phyloP scores from a whole-genome alignment of 2,888 invertebrate species.

The Dorcus hopei region DNA sequence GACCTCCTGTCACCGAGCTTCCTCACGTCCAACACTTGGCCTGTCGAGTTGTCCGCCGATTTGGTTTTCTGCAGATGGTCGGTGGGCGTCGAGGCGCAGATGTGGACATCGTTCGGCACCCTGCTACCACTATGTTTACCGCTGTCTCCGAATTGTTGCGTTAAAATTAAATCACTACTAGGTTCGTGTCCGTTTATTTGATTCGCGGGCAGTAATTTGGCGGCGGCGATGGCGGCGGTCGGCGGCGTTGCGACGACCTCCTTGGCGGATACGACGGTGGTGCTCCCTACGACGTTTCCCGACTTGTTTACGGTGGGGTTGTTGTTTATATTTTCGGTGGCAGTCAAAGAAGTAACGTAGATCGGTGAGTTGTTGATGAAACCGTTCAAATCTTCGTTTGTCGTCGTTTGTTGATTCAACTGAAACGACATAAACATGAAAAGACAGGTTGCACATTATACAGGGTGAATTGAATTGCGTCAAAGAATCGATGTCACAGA shows the following conservation, averaged over 20 bases:
- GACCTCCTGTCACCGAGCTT: slow-evolving; percentile 51
- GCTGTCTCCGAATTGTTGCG: slow-evolving; percentile 36
- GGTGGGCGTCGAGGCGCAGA: slow-evolving; percentile 17
- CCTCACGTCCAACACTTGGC: slow-evolving; percentile 49
- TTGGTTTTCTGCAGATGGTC: slow-evolving; percentile 17
- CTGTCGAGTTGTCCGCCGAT: slow-evolving; percentile 35
- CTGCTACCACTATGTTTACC: slow-evolving; percentile 21
- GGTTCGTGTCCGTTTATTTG: slow-evolving; percentile 35
- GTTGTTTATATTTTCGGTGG: slow-evolving; percentile 54
- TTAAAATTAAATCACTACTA: slow-evolving; percentile 33
- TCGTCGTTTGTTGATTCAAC: slow-evolving; percentile 60
- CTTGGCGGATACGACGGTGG: slow-evolving; percentile 42
- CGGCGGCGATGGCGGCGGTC: slow-evolving; percentile 12
- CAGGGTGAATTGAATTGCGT: no score
- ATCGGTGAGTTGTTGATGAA: slow-evolving; percentile 79
- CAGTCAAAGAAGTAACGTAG: slow-evolving; percentile 74
- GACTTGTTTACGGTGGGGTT: slow-evolving; percentile 49
- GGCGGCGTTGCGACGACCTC: slow-evolving; percentile 42
- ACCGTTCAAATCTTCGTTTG: slow-evolving; percentile 70
- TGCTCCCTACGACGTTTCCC: slow-evolving; percentile 45
- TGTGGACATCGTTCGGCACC: slow-evolving; percentile 42
- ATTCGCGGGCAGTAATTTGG: slow-evolving; percentile 33
- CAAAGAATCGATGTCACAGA: no score
- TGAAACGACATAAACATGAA: slow-evolving; percentile 37
- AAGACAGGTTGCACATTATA: no score